A percentile compares a stretch with the other conserved stretches of the same genome.
phyloP scores from a whole-genome alignment of 2,797 vertebrate genomes.

The Varecia variegata region DNA sequence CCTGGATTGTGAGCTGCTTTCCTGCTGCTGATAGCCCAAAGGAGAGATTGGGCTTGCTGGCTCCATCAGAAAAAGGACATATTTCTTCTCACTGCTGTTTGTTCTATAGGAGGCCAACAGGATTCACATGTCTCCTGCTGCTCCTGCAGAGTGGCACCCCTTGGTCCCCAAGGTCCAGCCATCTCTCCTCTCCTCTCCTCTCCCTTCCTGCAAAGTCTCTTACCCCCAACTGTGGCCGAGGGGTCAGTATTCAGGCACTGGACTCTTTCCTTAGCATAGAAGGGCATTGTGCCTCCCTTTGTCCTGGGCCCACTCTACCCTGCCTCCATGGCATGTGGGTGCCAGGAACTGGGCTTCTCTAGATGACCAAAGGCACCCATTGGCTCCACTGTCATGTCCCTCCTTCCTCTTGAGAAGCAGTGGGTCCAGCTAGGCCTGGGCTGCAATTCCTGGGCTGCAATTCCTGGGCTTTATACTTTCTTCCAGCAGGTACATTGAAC shows the following conservation, averaged over 20 bases:
- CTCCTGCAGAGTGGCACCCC: not conserved
- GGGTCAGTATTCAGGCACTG: not conserved
- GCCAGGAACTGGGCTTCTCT: not conserved
- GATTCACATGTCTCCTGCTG: not conserved
- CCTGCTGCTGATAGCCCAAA: not conserved
- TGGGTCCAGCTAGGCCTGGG: not conserved
- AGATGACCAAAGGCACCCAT: not conserved
- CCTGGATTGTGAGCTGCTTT: not conserved
- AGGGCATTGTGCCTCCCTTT: not conserved
- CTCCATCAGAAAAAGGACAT: not conserved
- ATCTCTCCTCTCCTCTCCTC: not conserved
- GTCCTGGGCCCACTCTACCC: not conserved
- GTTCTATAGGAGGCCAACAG: not conserved
- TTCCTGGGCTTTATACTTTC: not conserved
- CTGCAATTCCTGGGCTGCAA: not conserved
- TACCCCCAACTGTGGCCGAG: not conserved
- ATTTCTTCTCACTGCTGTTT: not conserved
- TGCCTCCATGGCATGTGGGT: not conserved
- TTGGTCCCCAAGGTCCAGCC: not conserved
- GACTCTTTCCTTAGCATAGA: not conserved
- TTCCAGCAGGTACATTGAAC: not conserved
- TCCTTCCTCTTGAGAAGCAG: not conserved
- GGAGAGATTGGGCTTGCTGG: not conserved
- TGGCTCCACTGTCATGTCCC: not conserved
- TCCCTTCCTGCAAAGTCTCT: not conserved